These are phyloP conservation scores for Oeneis ivallda DNA, from an alignment of 2,888 invertebrate species.

Conservation along the genomic window DNA sequence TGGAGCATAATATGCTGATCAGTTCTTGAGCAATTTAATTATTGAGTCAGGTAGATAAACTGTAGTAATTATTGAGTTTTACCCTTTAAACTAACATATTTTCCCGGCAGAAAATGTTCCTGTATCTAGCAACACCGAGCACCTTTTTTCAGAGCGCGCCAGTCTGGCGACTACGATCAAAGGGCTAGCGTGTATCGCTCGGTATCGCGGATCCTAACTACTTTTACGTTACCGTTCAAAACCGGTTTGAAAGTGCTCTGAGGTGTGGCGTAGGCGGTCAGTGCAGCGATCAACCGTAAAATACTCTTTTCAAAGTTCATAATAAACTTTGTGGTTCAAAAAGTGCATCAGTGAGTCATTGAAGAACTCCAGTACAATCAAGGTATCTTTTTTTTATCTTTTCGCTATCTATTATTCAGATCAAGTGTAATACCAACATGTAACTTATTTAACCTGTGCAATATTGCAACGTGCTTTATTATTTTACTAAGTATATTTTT, in stretches of 20 bases:
- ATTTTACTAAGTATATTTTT: neutral
- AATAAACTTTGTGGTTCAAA: conserved; percentile 45
- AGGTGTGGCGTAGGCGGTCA: conserved; percentile 73
- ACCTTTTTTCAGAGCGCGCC: conserved; percentile 52
- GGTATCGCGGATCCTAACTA: conserved; percentile 50
- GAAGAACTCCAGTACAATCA: conserved; percentile 31
- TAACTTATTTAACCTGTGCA: conserved; percentile 11
- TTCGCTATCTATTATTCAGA: conserved; percentile 30
- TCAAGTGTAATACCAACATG: conserved; percentile 12
- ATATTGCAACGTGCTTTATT: conserved; percentile 20
- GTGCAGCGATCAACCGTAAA: conserved; percentile 69
- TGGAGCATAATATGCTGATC: too few species aligned
- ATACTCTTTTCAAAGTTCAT: conserved; percentile 53
- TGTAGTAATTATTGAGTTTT: neutral
- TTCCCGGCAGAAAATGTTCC: conserved; percentile 11
- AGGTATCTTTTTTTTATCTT: conserved; percentile 40
- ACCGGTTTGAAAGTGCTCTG: conserved; percentile 75
- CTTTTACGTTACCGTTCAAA: conserved; percentile 70
- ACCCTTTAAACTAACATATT: neutral
- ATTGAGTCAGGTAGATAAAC: too few species aligned
- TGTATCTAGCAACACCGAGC: conserved; percentile 53
- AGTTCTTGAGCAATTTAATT: too few species aligned
- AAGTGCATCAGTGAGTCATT: conserved; percentile 39
- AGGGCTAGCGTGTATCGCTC: conserved; percentile 49
- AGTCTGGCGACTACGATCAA: conserved; percentile 55